These are phyloP conservation scores for Epinephelus malabaricus DNA, from an alignment of 2,797 vertebrate species.

Conservation along the genomic window DNA sequence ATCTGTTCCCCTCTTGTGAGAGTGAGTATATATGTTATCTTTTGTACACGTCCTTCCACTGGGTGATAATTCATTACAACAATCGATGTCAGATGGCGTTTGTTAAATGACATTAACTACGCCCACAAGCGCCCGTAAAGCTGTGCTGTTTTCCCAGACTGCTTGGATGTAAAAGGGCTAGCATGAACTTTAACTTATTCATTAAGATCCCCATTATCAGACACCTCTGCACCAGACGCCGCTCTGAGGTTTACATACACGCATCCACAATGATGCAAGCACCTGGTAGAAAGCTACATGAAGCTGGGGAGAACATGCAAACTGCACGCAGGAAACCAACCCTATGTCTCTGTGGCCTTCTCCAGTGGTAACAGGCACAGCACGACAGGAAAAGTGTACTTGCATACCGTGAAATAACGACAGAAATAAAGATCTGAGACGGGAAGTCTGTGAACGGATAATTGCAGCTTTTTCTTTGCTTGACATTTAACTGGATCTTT, in stretches of 20 bases:
- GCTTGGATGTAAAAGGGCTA: constrained; percentile 8
- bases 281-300: constrained; percentile 10
- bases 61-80: constrained; percentile 7
- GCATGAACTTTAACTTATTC: constrained; percentile 44
- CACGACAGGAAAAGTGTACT: neutral
- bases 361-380: constrained; percentile 18
- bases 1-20: neutral
- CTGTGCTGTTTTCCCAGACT: constrained; percentile 21
- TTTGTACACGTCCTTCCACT: neutral
- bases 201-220: constrained; percentile 30
- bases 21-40: neutral
- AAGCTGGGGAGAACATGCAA: neutral
- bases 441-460: constrained; percentile 56
- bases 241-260: neutral
- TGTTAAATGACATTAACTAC: constrained; percentile 9
- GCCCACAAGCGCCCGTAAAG: neutral
- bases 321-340: constrained; percentile 3
- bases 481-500: constrained; percentile 69
- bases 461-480: constrained; percentile 66
- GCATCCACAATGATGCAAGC: constrained; percentile 8
- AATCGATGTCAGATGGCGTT: constrained; percentile 7
- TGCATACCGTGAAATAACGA: constrained; percentile 43
- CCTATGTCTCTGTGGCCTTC: constrained; percentile 15
- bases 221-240: constrained; percentile 9
- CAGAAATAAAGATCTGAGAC: constrained; percentile 52